These are phyloP conservation scores for Salminus brasiliensis DNA, from an alignment of 2,113 vertebrate genomes.

Conservation along the genomic window DNA sequence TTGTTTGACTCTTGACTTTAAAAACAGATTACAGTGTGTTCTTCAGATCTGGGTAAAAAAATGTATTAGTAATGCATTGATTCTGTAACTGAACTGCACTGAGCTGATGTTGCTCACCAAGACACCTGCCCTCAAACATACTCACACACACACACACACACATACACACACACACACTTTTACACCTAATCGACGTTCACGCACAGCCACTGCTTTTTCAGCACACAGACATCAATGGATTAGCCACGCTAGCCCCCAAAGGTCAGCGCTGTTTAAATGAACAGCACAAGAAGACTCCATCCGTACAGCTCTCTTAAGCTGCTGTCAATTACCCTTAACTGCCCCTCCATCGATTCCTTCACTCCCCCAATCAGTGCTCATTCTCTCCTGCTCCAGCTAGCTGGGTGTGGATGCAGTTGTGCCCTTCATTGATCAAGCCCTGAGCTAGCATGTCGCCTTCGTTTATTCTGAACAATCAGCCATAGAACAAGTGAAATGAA, in stretches of 20 bases:
- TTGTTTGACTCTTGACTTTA: no score
- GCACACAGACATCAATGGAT: conserved; percentile 17
- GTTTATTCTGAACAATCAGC: background rate
- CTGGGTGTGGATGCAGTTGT: background rate
- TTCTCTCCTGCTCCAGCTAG: background rate
- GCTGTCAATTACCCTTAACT: conserved; percentile 30
- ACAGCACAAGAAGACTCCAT: background rate
- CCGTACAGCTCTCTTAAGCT: background rate
- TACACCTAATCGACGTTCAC: background rate
- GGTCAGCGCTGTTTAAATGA: conserved; percentile 32
- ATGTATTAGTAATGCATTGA: no score
- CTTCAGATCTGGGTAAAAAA: no score
- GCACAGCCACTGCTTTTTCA: background rate
- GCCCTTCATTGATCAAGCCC: background rate
- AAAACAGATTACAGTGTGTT: no score
- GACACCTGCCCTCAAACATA: background rate
- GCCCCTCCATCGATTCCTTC: conserved; percentile 11
- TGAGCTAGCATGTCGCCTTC: background rate
- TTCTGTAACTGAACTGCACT: no score
- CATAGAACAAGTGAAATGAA: background rate
- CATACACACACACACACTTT: background rate
- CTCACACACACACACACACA: background rate
- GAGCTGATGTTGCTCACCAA: background rate
- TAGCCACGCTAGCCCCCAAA: conserved; percentile 1
- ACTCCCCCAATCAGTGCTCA: background rate